Evolutionary conservation across 2,113 vertebrate genomes (phyloP).

Genomic region (Hiodon alosoides): DNA sequence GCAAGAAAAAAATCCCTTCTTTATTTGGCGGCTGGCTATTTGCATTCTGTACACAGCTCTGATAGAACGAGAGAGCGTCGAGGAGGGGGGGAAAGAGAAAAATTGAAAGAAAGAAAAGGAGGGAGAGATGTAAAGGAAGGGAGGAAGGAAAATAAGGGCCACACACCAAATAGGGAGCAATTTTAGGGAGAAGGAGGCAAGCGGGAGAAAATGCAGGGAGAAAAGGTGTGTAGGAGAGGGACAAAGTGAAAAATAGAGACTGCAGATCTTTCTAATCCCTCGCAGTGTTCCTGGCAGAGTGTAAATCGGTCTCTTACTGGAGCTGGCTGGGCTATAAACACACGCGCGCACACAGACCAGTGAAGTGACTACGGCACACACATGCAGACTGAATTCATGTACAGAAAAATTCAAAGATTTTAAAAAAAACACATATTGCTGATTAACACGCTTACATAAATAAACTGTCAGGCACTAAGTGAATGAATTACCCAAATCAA

Average conservation of each 20-base stretch:
- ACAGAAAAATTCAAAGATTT: neutral
- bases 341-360: conserved; percentile 7
- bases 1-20: neutral
- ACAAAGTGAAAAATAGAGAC: conserved; percentile 41
- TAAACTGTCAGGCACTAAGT: neutral
- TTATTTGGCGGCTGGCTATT: conserved; percentile 6
- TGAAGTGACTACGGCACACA: neutral
- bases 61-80: conserved; percentile 30
- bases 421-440: neutral
- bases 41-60: conserved; percentile 9
- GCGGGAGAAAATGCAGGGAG: conserved; percentile 18
- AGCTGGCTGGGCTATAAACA: conserved; percentile 14
- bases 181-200: neutral
- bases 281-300: conserved; percentile 25
- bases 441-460: neutral
- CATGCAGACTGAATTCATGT: neutral
- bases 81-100: conserved; percentile 23
- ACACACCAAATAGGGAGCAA: neutral
- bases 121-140: conserved; percentile 27
- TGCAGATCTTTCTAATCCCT: conserved; percentile 43
- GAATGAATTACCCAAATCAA: neutral
- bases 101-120: conserved; percentile 24
- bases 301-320: conserved; percentile 35
- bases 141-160: conserved; percentile 19
- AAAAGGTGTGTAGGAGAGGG: conserved; percentile 19